Evolutionary conservation across 2,888 invertebrate species (phyloP), one percentile per base, ranked within the genome.

Genomic region (Limnephilus marmoratus): DNA sequence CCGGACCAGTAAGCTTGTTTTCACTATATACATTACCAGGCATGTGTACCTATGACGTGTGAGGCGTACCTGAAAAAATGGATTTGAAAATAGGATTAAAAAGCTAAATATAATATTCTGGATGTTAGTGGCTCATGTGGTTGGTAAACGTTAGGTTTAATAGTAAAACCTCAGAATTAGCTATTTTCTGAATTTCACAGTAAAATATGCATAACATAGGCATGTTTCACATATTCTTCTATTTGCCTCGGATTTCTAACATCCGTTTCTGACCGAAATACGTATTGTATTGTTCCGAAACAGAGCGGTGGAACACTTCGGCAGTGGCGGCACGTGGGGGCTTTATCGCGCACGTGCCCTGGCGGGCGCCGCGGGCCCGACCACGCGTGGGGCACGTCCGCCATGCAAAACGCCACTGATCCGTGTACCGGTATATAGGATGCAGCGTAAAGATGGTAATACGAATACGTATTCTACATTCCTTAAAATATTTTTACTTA

Each of bases 311-410:
- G 68, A 68, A 68, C 68, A 68, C 68, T 68, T 68, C 68, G 68
- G 83, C 83, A 83, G 83, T 83, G 83, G 37, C 37, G 83, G 34
- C 83, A 83, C 83, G 83, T 83, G 83, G 83, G 34, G 83, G 83
- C 37, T 83, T 83, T 83, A 83, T 34, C 83, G 37, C 83, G 83
- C 37, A 83, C 83, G 83, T 83, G 83, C 18, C 37, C 83, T 18
- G 24, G 15, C 83, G 37, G 9, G 83, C 37, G 83, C 37, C 37
- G 37, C 34, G 83, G 37, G 34, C 83, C 83, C 83, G 83, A 18
- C 18, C 83, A 83, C 83, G 83, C 37, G 37, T 34, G 37, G 83
- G 37, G 24, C 83, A 83, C 83, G 83, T 83, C 24, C 37, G 15
- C 83, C 37, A 83, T 83, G 83, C 83, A 83, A 83, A 83, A 37